Evolutionary conservation across 2,888 invertebrate species (phyloP).

Genomic region (Ephialtes manifestator): DNA sequence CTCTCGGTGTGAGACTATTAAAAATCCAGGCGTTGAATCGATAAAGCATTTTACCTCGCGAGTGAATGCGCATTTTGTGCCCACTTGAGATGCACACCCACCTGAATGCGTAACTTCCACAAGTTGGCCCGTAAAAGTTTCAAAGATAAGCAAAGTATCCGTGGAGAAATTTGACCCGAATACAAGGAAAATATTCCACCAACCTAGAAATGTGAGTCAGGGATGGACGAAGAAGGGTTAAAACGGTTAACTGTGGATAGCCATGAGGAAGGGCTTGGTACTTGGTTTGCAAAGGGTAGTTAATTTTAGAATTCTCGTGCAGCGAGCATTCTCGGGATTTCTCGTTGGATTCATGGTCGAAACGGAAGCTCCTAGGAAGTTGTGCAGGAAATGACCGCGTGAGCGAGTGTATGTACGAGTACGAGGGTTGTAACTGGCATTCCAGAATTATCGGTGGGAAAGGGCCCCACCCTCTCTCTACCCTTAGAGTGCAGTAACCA

Average conservation of each 20-base stretch:
- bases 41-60: too few relatives aligned
- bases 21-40: too few relatives aligned
- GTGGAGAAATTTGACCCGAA: neutral
- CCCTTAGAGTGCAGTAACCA: neutral
- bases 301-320: conserved; percentile 49
- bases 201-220: neutral
- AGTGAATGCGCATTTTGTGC: neutral
- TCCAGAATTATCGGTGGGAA: conserved; percentile 12
- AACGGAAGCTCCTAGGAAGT: conserved; percentile 49
- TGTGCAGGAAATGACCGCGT: conserved; percentile 52
- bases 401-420: conserved; percentile 7
- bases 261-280: neutral
- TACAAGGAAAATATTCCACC: neutral
- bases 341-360: conserved; percentile 52
- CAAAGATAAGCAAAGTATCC: conserved; percentile 23
- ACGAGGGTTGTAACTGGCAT: conserved; percentile 2
- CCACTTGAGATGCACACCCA: neutral
- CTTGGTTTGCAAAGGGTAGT: conserved; percentile 37
- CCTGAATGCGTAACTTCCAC: neutral
- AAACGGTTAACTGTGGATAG: conserved; percentile 3
- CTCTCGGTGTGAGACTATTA: too few relatives aligned
- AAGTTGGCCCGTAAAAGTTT: conserved; percentile 9
- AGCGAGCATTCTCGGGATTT: conserved; percentile 55
- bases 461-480: neutral
- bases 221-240: neutral